phyloP scores from a whole-genome alignment of 1,140 invertebrate species.

The Panulirus ornatus region DNA sequence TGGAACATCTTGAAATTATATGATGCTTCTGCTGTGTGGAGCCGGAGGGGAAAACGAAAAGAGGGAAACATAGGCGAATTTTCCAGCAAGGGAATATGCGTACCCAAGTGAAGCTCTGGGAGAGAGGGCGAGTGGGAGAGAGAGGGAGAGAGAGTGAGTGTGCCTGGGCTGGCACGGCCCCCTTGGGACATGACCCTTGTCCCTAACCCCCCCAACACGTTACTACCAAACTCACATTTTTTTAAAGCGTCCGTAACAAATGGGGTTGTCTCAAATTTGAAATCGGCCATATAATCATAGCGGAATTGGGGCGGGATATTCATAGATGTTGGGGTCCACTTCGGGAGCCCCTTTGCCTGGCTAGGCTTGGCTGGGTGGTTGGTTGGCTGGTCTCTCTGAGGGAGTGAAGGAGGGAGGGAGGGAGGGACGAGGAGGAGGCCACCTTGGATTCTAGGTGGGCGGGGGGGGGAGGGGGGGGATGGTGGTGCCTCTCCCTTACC shows the following conservation, averaged over 20 bases:
- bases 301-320: constrained; percentile 60
- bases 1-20: too few relatives aligned
- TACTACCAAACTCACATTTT: constrained; percentile 44
- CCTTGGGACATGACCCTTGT: constrained; percentile 49
- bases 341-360: too few relatives aligned
- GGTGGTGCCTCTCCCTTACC: neutral
- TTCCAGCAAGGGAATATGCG: neutral
- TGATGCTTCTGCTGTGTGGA: too few relatives aligned
- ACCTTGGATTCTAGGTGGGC: too few relatives aligned
- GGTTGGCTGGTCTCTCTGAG: too few relatives aligned
- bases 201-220: neutral
- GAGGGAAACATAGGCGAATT: neutral
- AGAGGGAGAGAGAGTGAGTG: neutral
- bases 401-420: constrained; percentile 1
- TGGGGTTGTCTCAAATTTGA: constrained; percentile 69
- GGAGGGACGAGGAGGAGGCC: neutral
- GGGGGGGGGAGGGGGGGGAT: too few relatives aligned
- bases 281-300: constrained; percentile 70
- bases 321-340: constrained; percentile 28
- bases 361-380: too few relatives aligned
- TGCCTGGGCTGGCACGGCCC: constrained; percentile 2
- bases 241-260: constrained; percentile 64
- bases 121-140: constrained; percentile 15
- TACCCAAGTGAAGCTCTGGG: neutral
- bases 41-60: too few relatives aligned